A percentile compares a stretch with the other conserved stretches of the same genome.
Conservation (phyloP, 1,140 invertebrate species). For the Drosophila ficusphila region DNA sequence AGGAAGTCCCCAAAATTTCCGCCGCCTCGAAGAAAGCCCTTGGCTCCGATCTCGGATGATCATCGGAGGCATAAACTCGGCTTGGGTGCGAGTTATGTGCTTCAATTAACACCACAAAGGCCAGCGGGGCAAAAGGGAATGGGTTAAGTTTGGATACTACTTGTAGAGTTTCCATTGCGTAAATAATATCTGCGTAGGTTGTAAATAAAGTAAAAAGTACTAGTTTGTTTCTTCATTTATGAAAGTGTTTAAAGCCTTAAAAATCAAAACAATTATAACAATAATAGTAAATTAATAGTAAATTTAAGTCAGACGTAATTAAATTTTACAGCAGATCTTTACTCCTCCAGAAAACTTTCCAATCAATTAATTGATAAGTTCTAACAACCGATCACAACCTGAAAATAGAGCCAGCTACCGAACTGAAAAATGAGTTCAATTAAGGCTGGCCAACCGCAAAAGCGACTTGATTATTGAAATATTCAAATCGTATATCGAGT, state of each 20-base stretch:
- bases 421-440: conserved; percentile 46
- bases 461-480: conserved; percentile 30
- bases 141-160: background rate
- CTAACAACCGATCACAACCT: background rate
- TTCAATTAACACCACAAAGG: conserved; percentile 61
- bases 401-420: conserved; percentile 40
- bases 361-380: conserved; percentile 26
- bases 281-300: too few species aligned
- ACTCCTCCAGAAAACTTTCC: background rate
- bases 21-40: conserved; percentile 18
- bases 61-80: conserved; percentile 5
- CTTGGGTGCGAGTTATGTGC: conserved; percentile 59
- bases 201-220: too few species aligned
- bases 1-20: conserved; percentile 50
- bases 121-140: background rate
- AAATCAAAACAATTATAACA: too few species aligned
- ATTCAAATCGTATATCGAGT: conserved; percentile 28
- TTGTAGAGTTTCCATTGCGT: background rate
- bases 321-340: background rate
- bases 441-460: conserved; percentile 16
- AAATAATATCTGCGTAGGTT: too few species aligned
- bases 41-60: conserved; percentile 18
- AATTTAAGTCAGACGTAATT: background rate
- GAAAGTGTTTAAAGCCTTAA: too few species aligned
- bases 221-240: too few species aligned